Evolutionary conservation across 2,888 invertebrate genomes (phyloP), one percentile per base, ranked within the genome.

Genomic region (Magallana nippona): DNA sequence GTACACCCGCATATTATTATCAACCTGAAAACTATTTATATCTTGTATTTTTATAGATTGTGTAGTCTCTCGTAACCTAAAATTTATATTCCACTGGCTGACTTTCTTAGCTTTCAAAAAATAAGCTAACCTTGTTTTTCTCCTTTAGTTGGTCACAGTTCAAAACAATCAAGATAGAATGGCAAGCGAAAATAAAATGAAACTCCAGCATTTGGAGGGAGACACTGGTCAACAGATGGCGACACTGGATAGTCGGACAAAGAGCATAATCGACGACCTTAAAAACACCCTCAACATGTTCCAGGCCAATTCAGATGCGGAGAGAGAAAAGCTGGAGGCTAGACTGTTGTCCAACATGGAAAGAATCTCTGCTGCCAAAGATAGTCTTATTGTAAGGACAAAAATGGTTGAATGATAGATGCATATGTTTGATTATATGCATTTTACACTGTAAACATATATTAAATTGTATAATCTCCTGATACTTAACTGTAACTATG

Each of bases 261-360:
- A 91, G 19, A 89, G 89, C 82, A 79, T 92, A 82, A 88, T 93
- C 17, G 92, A 93, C 17, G 94, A 94, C 56, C 85, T 92, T 63
- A 91, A 91, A 81, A 90, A 90, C 55, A 89, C 85, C n/a, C 84
- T 93, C 55, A 82, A 86, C 10, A 86, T 89, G 8, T 88, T 88
- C 82, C 91, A 91, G 56, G 82, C 88, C 15, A 87, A 87, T 27
- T 88, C 90, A 22, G 92, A 92, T 22, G 88, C 89, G 1, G 93
- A 94, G 81, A 85, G 92, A 60, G 93, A 94, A 79, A 92, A 93
- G 82, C 81, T 92, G 58, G 94, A 94, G 85, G 88, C 91, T n/a
- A 90, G 92, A 80, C 62, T 94, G 62, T 82, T 89, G 58, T 82
- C 86, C 22, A 85, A 88, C 19, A 85, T 93, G n/a, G 93, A 94